Conservation (phyloP, 2,113 vertebrate genomes). For the Tapirus terrestris region DNA sequence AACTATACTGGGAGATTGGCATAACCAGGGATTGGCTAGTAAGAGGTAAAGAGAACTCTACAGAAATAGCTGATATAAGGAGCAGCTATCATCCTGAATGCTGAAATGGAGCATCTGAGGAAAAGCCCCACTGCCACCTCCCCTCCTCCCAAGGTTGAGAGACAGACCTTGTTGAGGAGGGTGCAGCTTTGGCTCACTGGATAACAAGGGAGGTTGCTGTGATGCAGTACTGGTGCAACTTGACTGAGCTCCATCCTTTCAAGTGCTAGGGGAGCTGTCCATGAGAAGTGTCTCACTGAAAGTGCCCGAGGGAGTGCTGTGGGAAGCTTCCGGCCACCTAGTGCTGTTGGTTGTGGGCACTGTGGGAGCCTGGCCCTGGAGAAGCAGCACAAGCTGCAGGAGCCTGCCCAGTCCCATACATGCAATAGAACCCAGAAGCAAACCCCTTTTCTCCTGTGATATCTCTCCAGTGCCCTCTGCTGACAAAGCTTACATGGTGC, state of each 20-base stretch:
- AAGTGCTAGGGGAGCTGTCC: neutral
- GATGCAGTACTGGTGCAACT: neutral
- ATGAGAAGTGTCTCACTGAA: neutral
- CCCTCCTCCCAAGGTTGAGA: neutral
- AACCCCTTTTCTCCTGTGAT: neutral
- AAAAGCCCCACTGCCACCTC: neutral
- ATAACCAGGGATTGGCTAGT: neutral
- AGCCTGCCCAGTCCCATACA: neutral
- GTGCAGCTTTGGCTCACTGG: neutral
- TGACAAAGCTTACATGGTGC: neutral
- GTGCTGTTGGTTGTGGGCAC: neutral
- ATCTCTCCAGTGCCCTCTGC: neutral
- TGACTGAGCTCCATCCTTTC: neutral
- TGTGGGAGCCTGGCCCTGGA: neutral
- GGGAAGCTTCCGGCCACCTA: neutral
- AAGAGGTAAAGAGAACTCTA: neutral
- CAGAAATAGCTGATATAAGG: neutral
- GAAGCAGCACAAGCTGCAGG: neutral
- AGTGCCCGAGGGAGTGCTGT: fast-evolving
- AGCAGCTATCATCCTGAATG: neutral
- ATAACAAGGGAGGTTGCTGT: neutral
- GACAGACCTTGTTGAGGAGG: neutral
- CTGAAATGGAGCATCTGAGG: neutral
- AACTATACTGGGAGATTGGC: neutral
- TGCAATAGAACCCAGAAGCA: too few species aligned